Evolutionary conservation across 2,113 vertebrate species (phyloP).

Genomic region (Eulemur macaco): DNA sequence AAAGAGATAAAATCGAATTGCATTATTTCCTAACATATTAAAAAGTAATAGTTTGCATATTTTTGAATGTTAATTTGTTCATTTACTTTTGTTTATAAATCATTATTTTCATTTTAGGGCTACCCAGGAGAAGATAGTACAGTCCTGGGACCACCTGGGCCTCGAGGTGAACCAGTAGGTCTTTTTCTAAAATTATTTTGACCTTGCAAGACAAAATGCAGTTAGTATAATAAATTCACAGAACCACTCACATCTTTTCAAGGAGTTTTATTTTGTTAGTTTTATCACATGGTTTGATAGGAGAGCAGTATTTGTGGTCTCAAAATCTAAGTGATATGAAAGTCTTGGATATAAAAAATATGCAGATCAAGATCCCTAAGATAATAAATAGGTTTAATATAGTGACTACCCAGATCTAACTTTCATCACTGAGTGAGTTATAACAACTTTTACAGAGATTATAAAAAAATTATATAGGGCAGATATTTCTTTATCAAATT

Average conservation of each 20-base stretch:
- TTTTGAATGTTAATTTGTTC: neutral
- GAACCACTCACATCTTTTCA: neutral
- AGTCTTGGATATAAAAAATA: neutral
- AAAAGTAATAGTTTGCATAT: neutral
- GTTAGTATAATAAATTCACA: neutral
- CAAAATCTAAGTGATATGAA: neutral
- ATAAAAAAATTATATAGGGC: neutral
- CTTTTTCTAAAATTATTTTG: slow-evolving; percentile 88
- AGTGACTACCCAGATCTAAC: slow-evolving; percentile 2
- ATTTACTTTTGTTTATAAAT: neutral
- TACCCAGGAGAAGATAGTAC: slow-evolving; percentile 94
- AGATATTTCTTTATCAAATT: slow-evolving; percentile 22
- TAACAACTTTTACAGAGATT: neutral
- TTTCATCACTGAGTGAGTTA: neutral
- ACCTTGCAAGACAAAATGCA: slow-evolving; percentile 54
- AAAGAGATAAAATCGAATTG: slow-evolving; percentile 2
- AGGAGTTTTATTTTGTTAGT: neutral
- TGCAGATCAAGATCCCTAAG: neutral
- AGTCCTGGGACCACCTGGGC: slow-evolving; percentile 91
- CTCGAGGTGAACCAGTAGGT: slow-evolving; percentile 99
- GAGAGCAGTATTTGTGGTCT: neutral
- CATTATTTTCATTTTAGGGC: slow-evolving; percentile 87
- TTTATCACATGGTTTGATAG: slow-evolving; percentile 2
- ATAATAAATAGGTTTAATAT: neutral
- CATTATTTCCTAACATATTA: slow-evolving; percentile 23